Conservation (phyloP, 2,113 vertebrate species). For the Loxodonta africana region DNA sequence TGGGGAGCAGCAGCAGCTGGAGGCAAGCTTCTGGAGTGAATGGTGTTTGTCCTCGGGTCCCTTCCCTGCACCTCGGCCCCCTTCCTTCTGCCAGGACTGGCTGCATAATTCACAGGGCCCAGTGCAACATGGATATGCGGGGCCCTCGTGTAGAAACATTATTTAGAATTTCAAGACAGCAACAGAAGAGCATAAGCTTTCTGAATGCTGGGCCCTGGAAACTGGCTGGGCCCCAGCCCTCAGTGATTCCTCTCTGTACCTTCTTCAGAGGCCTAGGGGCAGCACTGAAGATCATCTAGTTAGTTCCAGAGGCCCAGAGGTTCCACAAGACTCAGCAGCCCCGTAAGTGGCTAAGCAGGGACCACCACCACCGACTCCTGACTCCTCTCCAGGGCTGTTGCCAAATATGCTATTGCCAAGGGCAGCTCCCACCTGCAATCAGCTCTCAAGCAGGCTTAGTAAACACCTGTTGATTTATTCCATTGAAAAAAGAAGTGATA, state of each 20-base stretch:
- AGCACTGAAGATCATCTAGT: background rate
- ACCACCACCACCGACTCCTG: background rate
- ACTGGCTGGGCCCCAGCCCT: background rate
- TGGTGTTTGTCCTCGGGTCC: background rate
- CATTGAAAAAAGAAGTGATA: background rate
- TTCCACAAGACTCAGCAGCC: background rate
- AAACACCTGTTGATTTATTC: constrained; percentile 43
- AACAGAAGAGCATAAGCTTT: background rate
- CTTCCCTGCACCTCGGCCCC: background rate
- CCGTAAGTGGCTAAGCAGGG: background rate
- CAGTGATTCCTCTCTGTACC: background rate
- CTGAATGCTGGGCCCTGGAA: background rate
- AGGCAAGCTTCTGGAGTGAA: background rate
- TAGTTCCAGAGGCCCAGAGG: background rate
- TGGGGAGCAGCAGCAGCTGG: background rate
- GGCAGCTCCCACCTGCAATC: background rate
- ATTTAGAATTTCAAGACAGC: background rate
- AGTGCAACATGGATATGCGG: background rate
- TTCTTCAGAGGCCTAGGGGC: background rate
- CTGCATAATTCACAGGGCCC: background rate
- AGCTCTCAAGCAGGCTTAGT: background rate
- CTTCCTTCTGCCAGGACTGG: background rate
- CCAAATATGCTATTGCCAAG: background rate
- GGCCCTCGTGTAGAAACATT: background rate
- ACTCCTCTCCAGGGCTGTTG: background rate